Evolutionary conservation across 1,140 invertebrate genomes (phyloP), one percentile per base, ranked within the genome.

Genomic region (Chionoecetes opilio): DNA sequence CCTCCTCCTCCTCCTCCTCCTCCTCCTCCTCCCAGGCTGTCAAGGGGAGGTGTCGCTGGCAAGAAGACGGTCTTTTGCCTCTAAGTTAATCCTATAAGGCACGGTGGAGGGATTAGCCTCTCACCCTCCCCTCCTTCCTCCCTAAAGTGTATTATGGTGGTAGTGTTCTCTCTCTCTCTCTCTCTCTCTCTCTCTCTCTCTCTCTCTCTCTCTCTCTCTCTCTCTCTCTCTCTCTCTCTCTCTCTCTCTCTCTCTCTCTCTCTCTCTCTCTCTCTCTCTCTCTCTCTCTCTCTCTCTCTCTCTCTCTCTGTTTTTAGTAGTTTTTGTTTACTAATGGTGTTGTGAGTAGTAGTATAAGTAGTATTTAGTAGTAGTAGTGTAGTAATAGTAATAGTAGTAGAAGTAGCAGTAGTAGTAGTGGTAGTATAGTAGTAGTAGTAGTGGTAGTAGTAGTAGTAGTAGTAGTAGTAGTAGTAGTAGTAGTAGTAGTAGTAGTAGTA

Each of bases 1-100:
- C 88, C 35, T 90, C 88, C 41, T 31, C 41, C 88, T 90, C 88
- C 29, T 41, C 38, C 84, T 86, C 84, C 84, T 38, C 84, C 84
- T 86, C n/a, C 84, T 86, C 84, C 84, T 38, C 84, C 84, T 86
- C 84, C 35, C 84, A 14, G 9, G 8, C 84, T 75, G 63, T 75
- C 35, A 86, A 86, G 84, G 35, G 84, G 84, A 86, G 63, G 63
- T 75, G 63, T 75, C 63, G 63, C n/a, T 26, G 63, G 21, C 6
- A 26, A 75, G 63, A 75, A 75, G n/a, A n/a, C 63, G 21, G 5
- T 75, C 63, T 75, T 75, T 75, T 75, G 63, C 63, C 63, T 75
- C 63, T 26, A 26, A 75, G 63, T 75, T 75, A 75, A 75, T 75
- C 63, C 63, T 75, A 75, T 75, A 26, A 75, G 26, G 63, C 21